Base-by-base conservation (phyloP, 2,113 vertebrate genomes). In the Sceloporus tristichus region DNA sequence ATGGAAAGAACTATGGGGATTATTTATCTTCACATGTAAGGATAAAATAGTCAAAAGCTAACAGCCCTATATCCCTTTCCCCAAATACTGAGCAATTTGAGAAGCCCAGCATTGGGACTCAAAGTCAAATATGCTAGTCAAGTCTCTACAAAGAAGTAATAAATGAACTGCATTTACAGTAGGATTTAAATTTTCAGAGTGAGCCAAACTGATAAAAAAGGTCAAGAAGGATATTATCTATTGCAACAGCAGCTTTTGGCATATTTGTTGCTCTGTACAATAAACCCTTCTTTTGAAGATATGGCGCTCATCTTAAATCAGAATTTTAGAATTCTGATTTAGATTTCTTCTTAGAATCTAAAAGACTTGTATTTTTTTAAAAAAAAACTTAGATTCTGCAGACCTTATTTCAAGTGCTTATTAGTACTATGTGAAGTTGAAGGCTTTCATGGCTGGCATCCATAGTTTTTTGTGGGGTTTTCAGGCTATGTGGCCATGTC, bases 151-250 rank as follows among this genome's bases (percentile, higher is more conserved):
- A 89, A 86, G 77, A 92, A 87, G 89, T 73, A 84, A 91, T 71
- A 88, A 92, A 91, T n/a, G 0, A 89, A 87, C 53, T 91, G 59
- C 70, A 87, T 89, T 94, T 95, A 90, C 19, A 82, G 79, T 75
- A 92, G 78, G 48, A 65, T 94, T 88, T 90, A 75, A 85, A 91
- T 94, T n/a, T 59, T 85, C 70, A 77, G 84, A 70, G 79, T 91
- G 48, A 93, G 48, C 88, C 71, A 83, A 54, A 42, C 73, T 87
- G 89, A 89, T 59, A 82, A 1, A 74, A 91, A 93, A 94, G 90
- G 74, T 88, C 89, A 91, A 68, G 79, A 86, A 87, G 75, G 27
- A 56, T 87, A 81, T 59, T 90, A 53, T 78, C 2, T 75, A 75
- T 89, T 79, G 74, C 84, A 89, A 81, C 80, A 85, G 79, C 62